These are phyloP conservation scores for Idris sp. DNA, from an alignment of 1,140 invertebrate genomes.

Conservation along the genomic window DNA sequence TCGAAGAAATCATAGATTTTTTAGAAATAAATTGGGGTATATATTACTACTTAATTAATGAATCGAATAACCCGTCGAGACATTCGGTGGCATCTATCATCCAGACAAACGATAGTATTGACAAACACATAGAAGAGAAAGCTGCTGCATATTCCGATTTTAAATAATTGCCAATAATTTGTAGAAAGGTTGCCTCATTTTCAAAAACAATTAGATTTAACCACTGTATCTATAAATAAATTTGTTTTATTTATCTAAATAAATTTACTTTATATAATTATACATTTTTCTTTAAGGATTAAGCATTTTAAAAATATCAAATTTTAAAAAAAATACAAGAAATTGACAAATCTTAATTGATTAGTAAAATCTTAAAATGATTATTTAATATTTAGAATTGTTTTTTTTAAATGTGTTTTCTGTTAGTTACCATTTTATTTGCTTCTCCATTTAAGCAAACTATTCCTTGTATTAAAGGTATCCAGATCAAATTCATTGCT, in stretches of 20 bases:
- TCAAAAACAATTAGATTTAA: too few relatives aligned
- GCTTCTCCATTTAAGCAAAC: slow-evolving; percentile 71
- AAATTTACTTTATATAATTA: too few relatives aligned
- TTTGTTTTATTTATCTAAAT: too few relatives aligned
- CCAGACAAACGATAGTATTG: slow-evolving; percentile 75
- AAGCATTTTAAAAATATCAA: too few relatives aligned
- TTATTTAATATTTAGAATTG: neutral
- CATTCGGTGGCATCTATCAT: slow-evolving; percentile 77
- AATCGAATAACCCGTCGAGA: slow-evolving; percentile 71
- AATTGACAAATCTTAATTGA: too few relatives aligned
- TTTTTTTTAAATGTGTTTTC: neutral
- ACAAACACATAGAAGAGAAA: slow-evolving; percentile 69
- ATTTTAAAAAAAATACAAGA: too few relatives aligned
- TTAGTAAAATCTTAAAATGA: too few relatives aligned
- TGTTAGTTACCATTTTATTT: slow-evolving; percentile 69
- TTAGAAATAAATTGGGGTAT: slow-evolving; percentile 18
- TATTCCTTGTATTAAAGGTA: slow-evolving; percentile 70
- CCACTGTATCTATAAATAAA: slow-evolving; percentile 67
- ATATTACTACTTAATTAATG: slow-evolving; percentile 72
- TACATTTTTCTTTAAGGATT: too few relatives aligned
- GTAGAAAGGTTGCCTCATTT: too few relatives aligned
- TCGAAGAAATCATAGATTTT: too few relatives aligned
- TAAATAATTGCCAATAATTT: slow-evolving; percentile 69
- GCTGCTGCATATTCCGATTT: slow-evolving; percentile 62
- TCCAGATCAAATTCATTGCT: slow-evolving; percentile 70